Conservation (phyloP, 2,888 invertebrate genomes). For the Augiades crinisus region DNA sequence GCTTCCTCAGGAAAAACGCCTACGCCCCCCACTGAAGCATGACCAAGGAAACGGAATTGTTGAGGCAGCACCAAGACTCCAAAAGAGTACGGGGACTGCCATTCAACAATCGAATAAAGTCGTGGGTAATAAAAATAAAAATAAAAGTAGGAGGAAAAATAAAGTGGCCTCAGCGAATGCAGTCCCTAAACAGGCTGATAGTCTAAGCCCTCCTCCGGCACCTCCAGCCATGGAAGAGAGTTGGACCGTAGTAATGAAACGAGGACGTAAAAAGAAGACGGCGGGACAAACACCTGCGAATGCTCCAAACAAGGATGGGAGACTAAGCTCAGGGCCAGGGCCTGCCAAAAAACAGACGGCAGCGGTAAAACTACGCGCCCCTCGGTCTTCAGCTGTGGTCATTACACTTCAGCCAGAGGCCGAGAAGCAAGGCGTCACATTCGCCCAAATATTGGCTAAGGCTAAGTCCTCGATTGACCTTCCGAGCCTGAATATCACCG, state of each 20-base stretch:
- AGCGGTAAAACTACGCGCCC: not conserved
- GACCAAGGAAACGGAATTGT: not conserved
- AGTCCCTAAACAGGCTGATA: too few species aligned
- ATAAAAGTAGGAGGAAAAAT: too few species aligned
- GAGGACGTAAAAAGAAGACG: not conserved
- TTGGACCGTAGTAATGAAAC: too few species aligned
- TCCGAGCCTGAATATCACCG: constrained; percentile 3
- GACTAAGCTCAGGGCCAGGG: too few species aligned
- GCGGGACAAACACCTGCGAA: too few species aligned
- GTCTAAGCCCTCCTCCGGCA: too few species aligned
- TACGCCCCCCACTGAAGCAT: constrained; percentile 2
- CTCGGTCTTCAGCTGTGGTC: not conserved
- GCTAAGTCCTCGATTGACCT: constrained; percentile 9
- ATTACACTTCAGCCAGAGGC: constrained; percentile 10
- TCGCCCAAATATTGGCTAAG: not conserved
- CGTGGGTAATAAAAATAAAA: too few species aligned
- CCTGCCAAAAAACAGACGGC: too few species aligned
- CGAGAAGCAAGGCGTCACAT: constrained; percentile 6
- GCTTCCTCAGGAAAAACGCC: constrained; percentile 10
- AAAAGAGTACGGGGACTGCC: not conserved
- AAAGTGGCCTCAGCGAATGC: not conserved
- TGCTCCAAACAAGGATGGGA: not conserved
- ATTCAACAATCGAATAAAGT: too few species aligned
- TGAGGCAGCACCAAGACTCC: not conserved
- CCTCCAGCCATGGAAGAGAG: too few species aligned